Percentiles rank a stretch among this genome's conserved stretches.
Evolutionary conservation across 2,113 vertebrate species (phyloP).

Genomic region (Aspiorhynchus laticeps): DNA sequence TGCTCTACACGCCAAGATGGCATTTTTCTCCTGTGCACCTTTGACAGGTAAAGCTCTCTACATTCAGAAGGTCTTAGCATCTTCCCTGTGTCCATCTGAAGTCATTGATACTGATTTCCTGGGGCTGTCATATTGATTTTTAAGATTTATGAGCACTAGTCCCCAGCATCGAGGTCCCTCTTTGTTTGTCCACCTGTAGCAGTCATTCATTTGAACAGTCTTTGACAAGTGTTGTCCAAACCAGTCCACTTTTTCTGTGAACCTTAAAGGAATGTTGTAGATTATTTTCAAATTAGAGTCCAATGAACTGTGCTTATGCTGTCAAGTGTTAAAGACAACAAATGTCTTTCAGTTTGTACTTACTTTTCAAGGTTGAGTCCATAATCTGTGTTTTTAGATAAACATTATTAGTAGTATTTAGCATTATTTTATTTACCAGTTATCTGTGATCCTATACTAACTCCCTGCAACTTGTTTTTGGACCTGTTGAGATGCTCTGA

Average conservation of each 20-base stretch:
- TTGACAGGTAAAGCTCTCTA: constrained; percentile 57
- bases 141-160: constrained; percentile 74
- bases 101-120: constrained; percentile 79
- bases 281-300: neutral
- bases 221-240: constrained; percentile 60
- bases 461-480: no score
- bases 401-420: no score
- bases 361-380: no score
- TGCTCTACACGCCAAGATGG: constrained; percentile 3
- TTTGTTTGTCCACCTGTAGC: constrained; percentile 50
- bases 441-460: no score
- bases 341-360: neutral
- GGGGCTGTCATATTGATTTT: constrained; percentile 75
- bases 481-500: no score
- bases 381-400: no score
- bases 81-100: constrained; percentile 68
- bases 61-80: constrained; percentile 64
- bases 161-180: constrained; percentile 63
- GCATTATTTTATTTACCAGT: no score
- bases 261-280: neutral
- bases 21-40: constrained; percentile 54
- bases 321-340: neutral
- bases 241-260: neutral
- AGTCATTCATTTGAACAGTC: constrained; percentile 74
- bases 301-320: neutral